A percentile compares a stretch with the other conserved stretches of the same genome.
Evolutionary conservation across 2,797 vertebrate genomes (phyloP).

Genomic region (Adelosebastes latens): DNA sequence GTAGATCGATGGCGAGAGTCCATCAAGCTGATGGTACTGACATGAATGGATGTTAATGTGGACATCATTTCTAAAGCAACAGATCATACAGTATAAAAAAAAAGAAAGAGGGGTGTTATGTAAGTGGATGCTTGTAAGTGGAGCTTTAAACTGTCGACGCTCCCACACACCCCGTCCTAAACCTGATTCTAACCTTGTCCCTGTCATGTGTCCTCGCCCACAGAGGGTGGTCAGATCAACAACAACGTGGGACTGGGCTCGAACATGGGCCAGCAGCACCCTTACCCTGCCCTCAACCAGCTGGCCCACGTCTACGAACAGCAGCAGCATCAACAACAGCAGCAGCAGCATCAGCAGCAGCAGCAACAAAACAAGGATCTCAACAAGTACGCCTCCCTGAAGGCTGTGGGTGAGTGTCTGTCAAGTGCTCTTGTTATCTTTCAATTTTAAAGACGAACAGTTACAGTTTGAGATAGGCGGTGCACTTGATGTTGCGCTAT

Average conservation of each 20-base stretch:
- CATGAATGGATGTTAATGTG: constrained; percentile 1
- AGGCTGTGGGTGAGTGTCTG: constrained; percentile 93
- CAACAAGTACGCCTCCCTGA: constrained; percentile 97
- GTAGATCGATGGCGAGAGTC: constrained; percentile 26
- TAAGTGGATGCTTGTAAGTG: neutral
- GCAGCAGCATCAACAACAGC: constrained; percentile 77
- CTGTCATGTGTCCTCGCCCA: constrained; percentile 38
- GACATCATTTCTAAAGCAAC: neutral
- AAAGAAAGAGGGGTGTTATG: neutral
- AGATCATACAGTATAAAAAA: neutral
- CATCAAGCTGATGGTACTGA: neutral
- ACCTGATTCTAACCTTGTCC: constrained; percentile 25
- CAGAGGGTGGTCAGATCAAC: constrained; percentile 94
- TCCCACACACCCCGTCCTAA: neutral
- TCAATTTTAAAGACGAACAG: neutral
- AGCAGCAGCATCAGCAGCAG: constrained; percentile 47
- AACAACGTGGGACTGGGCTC: constrained; percentile 88
- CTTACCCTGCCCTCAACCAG: constrained; percentile 92
- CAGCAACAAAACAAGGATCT: constrained; percentile 89
- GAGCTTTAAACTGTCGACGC: neutral
- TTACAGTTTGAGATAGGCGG: neutral
- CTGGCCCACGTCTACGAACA: constrained; percentile 95
- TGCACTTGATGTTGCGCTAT: neutral
- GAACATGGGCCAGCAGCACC: constrained; percentile 91
- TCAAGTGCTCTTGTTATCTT: constrained; percentile 22